A percentile compares a stretch with the other conserved stretches of the same genome.
These are phyloP conservation scores for Solea solea DNA, from an alignment of 2,113 vertebrate species.

Conservation along the genomic window DNA sequence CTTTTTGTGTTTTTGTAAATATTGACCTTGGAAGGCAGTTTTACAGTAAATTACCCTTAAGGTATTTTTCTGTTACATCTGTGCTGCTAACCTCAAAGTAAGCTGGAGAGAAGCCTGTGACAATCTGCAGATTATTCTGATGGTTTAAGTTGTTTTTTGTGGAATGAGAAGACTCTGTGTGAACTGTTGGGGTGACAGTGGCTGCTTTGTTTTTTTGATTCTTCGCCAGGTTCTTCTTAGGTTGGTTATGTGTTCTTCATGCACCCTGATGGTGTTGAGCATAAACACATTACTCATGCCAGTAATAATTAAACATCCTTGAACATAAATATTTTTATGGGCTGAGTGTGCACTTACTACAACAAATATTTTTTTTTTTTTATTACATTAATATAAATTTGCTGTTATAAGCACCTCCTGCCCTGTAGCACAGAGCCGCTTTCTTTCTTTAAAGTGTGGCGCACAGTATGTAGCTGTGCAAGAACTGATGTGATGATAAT, in stretches of 20 bases:
- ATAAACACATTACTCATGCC: constrained; percentile 27
- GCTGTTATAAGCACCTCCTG: background rate
- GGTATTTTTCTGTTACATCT: no score
- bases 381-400: constrained; percentile 17
- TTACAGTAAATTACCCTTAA: no score
- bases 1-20: no score
- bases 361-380: constrained; percentile 19
- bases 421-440: background rate
- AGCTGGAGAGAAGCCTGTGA: no score
- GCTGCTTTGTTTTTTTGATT: background rate
- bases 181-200: background rate
- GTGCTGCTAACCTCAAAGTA: no score
- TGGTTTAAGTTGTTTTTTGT: background rate
- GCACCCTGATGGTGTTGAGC: constrained; percentile 8
- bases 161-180: background rate
- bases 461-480: background rate
- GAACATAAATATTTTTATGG: constrained; percentile 45
- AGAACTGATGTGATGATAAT: no score
- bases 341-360: constrained; percentile 32
- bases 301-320: constrained; percentile 32
- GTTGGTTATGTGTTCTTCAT: no score
- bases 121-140: background rate
- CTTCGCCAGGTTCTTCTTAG: no score
- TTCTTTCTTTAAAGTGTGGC: background rate
- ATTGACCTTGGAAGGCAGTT: no score